Evolutionary conservation across 30 jellyfish, hydroid and myxozoan genomes (phyloP), one percentile per base, ranked within the genome.

Genomic region (Aurelia coerulea): DNA sequence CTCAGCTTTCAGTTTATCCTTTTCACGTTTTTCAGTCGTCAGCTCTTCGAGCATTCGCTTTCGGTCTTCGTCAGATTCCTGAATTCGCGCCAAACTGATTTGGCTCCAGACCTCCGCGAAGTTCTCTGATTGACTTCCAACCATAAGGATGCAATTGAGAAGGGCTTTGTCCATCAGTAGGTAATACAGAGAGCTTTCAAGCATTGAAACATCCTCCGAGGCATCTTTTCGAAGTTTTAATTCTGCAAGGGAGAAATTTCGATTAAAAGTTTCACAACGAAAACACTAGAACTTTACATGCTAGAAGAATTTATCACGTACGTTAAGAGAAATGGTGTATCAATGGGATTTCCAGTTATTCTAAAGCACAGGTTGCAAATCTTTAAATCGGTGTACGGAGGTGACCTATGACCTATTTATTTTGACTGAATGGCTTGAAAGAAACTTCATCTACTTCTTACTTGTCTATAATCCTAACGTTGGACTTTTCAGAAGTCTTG

Each of bases 161-260:
- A 95, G 83, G 18, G 98, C 97, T 75, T 95, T 95, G 88, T 95
- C 99, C 97, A 95, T 86, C 78, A 90, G 96, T 78, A 95, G 74
- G 75, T 83, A 95, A 67, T 95, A 91, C 80, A 95, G 59, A n/a
- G 99, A 86, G 76, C 77, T 80, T 60, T 95, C 99, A 70, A 95
- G 70, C 69, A 87, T 75, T 13, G 67, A 79, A 0, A 89, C 88
- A 58, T 94, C 96, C 10, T 94, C 93, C 19, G 77, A 42, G 41
- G 89, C 90, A 5, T 94, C 97, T 80, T 88, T 88, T 29, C 89
- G 84, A 14, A 88, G 69, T n/a, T 31, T 72, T 11, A 88, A 66
- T 14, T 78, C 96, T 88, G 83, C 34, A 23, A 32, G 50, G 67
- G 56, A 46, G 56, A 46, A 46, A 5, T 1, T 46, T 46, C 56